phyloP scores from a whole-genome alignment of 2,113 vertebrate genomes.

The human region GRCh38 chr7:122745501-122746000 shows the following conservation, averaged over 20 bases:
- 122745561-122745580: background rate
- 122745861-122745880: background rate
- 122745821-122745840: background rate
- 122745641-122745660: background rate
- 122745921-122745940: background rate
- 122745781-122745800: background rate
- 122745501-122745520: background rate
- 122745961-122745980: background rate
- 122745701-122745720: background rate
- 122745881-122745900: background rate
- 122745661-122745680: background rate
- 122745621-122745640: no score
- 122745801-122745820: background rate
- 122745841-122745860: background rate
- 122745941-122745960: background rate
- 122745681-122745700: background rate
- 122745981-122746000: background rate
- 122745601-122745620: background rate
- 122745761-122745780: background rate
- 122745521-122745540: background rate
- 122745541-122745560: background rate
- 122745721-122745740: background rate
- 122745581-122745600: background rate
- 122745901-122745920: background rate
- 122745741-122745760: background rate